Conservation (phyloP, 2,113 vertebrate species). For the Clupea harengus region DNA sequence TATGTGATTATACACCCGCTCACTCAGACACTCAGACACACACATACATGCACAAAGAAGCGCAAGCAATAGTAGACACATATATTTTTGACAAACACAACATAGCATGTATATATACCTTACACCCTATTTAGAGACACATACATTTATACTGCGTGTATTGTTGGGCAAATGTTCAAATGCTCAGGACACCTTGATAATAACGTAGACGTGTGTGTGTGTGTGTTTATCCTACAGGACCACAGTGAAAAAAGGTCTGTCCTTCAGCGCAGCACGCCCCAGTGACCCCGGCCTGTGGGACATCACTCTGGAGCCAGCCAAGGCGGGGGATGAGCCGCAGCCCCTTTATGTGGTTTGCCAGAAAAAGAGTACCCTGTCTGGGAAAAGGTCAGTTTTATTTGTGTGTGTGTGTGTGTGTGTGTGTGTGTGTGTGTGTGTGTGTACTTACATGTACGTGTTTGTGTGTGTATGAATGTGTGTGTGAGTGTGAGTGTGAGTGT, state of each 20-base stretch:
- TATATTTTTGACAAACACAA: background rate
- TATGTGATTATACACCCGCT: background rate
- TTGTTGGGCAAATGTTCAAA: background rate
- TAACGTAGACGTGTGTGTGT: conserved; percentile 15
- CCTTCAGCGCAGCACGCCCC: conserved; percentile 72
- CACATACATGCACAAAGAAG: background rate
- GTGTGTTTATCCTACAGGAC: conserved; percentile 69
- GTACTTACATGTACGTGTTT: background rate
- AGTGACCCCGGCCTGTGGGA: conserved; percentile 84
- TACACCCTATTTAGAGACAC: background rate
- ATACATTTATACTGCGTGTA: background rate
- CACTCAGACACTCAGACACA: background rate
- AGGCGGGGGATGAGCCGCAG: conserved; percentile 51
- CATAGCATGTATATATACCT: background rate
- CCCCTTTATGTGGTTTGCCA: conserved; percentile 79
- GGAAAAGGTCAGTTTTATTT: conserved; percentile 70
- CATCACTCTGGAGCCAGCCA: conserved; percentile 68
- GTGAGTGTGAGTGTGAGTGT: background rate
- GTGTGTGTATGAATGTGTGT: background rate
- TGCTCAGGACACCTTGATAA: background rate
- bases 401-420: background rate
- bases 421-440: conserved; percentile 4
- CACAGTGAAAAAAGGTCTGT: conserved; percentile 79
- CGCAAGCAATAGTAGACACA: background rate
- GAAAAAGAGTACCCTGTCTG: conserved; percentile 66